Evolutionary conservation across 2,888 invertebrate genomes (phyloP), one percentile per base, ranked within the genome.

Genomic region (Cerastoderma edule): DNA sequence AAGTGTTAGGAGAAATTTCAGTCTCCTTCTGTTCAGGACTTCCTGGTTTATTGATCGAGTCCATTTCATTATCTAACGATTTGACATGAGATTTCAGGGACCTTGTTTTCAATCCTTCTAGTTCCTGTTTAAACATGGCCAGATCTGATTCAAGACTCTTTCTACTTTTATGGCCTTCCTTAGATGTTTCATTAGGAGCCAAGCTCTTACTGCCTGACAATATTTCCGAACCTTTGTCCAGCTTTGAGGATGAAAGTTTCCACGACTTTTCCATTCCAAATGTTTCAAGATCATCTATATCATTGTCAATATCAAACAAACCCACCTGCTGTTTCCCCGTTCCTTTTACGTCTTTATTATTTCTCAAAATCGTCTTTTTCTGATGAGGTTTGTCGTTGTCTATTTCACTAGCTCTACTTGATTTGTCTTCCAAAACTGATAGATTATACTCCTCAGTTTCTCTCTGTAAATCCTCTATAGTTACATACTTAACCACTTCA

Each of bases 271-370:
- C 75, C 68, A 73, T 73, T 63, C 83, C 83, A 71, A 83, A 83
- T 24, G 83, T 79, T 54, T 86, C 86, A 24, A 85, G 67, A 69
- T 84, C 83, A 35, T 85, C 85, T 48, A 87, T 85, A 44, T 72
- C 74, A 27, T 75, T 56, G 19, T 77, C 78, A 54, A 73, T n/a
- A 19, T 80, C 84, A 77, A 85, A 85, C 69, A 80, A 39, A 28
- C 80, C 80, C n/a, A 67, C 72, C 16, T 72, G 68, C 27, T 46
- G 53, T 54, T 75, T 75, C 5, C 39, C 28, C 5, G 30, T 19
- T 24, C 44, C 65, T 24, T 10, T 30, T 33, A 53, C 24, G 32
- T 71, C 66, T 32, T 50, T n/a, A 22, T 13, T 33, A 32, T 48
- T 27, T n/a, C 19, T 48, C 24, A 33, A 50, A n/a, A 32, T 13